Conservation (phyloP, 2,888 invertebrate species). For the Anagyrus pseudococci region DNA sequence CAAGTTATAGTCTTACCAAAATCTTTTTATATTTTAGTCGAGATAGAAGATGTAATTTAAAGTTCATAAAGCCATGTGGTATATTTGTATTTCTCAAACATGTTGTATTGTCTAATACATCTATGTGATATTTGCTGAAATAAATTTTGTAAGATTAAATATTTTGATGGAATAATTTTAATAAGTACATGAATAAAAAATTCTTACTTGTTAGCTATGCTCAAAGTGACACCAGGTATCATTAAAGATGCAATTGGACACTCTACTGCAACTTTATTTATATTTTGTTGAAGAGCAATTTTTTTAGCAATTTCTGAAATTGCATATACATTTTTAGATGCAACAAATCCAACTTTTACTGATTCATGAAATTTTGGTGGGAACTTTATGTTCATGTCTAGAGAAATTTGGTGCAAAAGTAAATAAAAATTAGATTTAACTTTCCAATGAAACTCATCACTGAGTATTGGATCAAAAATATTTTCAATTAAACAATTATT, state of each 20-base stretch:
- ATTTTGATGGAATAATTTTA: conserved; percentile 7
- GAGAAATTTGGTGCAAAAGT: conserved; percentile 17
- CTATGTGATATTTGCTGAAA: conserved; percentile 58
- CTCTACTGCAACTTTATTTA: conserved; percentile 45
- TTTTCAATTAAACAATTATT: conserved; percentile 9
- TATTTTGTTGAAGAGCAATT: neutral
- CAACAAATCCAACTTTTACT: conserved; percentile 2
- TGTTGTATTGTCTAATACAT: conserved; percentile 61
- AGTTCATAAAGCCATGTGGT: conserved; percentile 60
- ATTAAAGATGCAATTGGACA: conserved; percentile 40
- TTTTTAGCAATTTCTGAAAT: conserved; percentile 6
- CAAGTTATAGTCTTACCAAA: conserved; percentile 12
- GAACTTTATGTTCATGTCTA: conserved; percentile 24
- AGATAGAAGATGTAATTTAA: conserved; percentile 61
- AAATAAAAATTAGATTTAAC: conserved; percentile 9
- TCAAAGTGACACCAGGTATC: conserved; percentile 43
- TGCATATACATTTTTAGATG: conserved; percentile 13
- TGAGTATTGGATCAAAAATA: conserved; percentile 19
- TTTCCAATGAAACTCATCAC: conserved; percentile 27
- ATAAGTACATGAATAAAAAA: neutral
- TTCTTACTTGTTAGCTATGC: conserved; percentile 31
- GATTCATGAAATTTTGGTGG: neutral
- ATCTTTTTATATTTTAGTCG: conserved; percentile 50
- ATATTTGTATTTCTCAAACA: conserved; percentile 55
- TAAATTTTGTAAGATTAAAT: conserved; percentile 19